Conservation (phyloP, 2,888 invertebrate species). For the Lasiommata megera region DNA sequence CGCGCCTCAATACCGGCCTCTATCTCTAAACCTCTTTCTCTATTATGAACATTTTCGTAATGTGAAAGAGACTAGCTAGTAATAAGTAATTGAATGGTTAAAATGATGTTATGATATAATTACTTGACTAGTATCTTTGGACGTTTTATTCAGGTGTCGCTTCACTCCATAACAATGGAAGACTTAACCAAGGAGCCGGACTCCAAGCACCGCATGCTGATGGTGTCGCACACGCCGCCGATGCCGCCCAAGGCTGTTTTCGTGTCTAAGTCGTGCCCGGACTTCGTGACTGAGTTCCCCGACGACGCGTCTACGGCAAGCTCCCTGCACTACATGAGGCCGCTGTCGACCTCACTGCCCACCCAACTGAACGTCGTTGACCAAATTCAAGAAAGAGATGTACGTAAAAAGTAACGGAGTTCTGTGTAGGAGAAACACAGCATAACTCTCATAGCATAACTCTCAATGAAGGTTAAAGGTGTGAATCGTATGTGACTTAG, state of each 20-base stretch:
- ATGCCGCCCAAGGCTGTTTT: slow-evolving; percentile 75
- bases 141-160: slow-evolving; percentile 79
- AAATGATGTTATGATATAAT: neutral
- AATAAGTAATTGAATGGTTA: too few species aligned
- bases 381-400: slow-evolving; percentile 40
- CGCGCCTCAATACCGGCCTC: neutral
- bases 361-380: slow-evolving; percentile 44
- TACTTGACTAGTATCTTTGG: neutral
- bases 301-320: slow-evolving; percentile 33
- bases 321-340: slow-evolving; percentile 35
- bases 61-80: too few species aligned
- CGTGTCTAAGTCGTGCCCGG: slow-evolving; percentile 91
- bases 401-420: slow-evolving; percentile 22
- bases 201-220: slow-evolving; percentile 91
- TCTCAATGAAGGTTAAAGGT: too few species aligned
- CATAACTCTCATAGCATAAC: too few species aligned
- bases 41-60: too few species aligned
- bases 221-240: slow-evolving; percentile 84
- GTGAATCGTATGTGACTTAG: too few species aligned
- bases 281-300: slow-evolving; percentile 71
- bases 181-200: slow-evolving; percentile 90
- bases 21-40: too few species aligned
- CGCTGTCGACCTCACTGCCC: slow-evolving; percentile 61
- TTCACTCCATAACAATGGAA: slow-evolving; percentile 94
- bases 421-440: too few species aligned